These are phyloP conservation scores for Caradrina kadenii DNA, from an alignment of 2,888 invertebrate species.

Conservation along the genomic window DNA sequence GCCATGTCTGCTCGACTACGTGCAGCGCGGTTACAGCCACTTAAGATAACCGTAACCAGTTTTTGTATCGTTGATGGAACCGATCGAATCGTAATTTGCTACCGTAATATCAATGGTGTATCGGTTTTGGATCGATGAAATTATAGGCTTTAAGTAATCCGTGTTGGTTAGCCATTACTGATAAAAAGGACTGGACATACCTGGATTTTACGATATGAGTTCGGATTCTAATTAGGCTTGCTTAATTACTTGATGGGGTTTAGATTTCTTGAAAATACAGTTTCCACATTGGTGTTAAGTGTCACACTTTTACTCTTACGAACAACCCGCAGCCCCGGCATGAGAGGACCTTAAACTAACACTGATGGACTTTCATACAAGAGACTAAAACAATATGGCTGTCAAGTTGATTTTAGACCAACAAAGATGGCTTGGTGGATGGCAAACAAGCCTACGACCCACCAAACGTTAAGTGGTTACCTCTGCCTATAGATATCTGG, in stretches of 20 bases:
- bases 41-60: conserved; percentile 63
- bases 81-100: conserved; percentile 66
- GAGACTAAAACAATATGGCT: no score
- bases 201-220: conserved; percentile 9
- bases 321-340: no score
- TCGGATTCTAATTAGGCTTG: conserved; percentile 18
- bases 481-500: no score
- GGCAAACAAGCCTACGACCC: no score
- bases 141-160: conserved; percentile 49
- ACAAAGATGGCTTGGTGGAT: no score
- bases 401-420: no score
- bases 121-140: conserved; percentile 54
- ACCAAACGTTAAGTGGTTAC: no score
- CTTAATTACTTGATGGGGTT: not conserved
- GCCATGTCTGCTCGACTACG: conserved; percentile 35
- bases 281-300: no score
- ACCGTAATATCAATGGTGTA: conserved; percentile 64
- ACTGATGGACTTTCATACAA: no score
- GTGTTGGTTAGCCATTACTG: conserved; percentile 44
- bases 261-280: no score
- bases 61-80: conserved; percentile 54
- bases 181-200: conserved; percentile 20
- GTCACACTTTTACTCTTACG: no score
- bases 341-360: no score
- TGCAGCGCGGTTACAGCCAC: conserved; percentile 49